A percentile compares a stretch with the other conserved stretches of the same genome.
phyloP scores from a whole-genome alignment of 2,797 vertebrate genomes.

The Hyperoplus immaculatus region DNA sequence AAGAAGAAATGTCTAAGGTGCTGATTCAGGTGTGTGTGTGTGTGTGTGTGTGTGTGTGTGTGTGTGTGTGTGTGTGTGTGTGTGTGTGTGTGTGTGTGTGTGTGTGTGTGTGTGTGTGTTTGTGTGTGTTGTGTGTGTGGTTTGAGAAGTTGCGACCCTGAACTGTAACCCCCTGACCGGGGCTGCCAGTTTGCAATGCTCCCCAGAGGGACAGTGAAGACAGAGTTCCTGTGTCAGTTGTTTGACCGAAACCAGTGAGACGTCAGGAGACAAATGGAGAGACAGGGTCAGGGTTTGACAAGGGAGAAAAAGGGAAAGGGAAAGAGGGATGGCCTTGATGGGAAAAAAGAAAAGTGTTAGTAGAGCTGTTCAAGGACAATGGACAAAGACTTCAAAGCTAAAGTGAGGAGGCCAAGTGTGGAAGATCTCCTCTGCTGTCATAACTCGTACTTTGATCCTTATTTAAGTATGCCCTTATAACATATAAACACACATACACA shows the following conservation, averaged over 20 bases:
- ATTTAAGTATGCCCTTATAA: conserved; percentile 27
- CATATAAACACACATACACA: conserved; percentile 5
- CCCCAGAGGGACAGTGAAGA: conserved; percentile 63
- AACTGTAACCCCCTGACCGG: conserved; percentile 79
- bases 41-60: not conserved
- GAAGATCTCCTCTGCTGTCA: conserved; percentile 64
- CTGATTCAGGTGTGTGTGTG: conserved; percentile 72
- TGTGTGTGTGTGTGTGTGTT: conserved; percentile 15
- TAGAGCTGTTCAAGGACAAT: conserved; percentile 57
- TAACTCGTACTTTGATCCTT: conserved; percentile 20
- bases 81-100: conserved; percentile 51
- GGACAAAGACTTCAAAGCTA: conserved; percentile 66
- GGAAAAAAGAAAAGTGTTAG: conserved; percentile 9
- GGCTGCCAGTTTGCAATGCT: conserved; percentile 73
- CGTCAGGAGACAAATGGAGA: conserved; percentile 59
- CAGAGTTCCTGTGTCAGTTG: conserved; percentile 66
- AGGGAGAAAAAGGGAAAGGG: not conserved
- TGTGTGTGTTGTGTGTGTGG: conserved; percentile 10
- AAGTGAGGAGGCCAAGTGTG: conserved; percentile 44
- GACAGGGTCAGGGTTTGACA: not conserved
- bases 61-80: conserved; percentile 10
- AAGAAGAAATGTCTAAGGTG: conserved; percentile 45
- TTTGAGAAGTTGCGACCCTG: conserved; percentile 77
- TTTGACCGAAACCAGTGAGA: conserved; percentile 50
- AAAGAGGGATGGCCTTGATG: not conserved